Base-by-base conservation (phyloP, 2,888 invertebrate genomes). In the Pimpla rufipes region DNA sequence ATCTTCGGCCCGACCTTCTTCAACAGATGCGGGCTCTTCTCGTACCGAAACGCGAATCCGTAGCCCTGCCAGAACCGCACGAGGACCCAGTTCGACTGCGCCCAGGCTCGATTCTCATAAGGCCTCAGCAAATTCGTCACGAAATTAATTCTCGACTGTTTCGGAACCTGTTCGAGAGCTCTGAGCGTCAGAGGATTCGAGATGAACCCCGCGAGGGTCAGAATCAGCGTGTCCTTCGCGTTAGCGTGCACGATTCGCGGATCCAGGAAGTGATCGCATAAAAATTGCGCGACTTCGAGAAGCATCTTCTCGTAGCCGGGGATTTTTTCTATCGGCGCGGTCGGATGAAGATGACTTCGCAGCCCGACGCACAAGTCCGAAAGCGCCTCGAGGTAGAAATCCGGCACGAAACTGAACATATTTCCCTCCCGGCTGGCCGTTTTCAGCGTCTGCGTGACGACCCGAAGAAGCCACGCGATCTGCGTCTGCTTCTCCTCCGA, bases 21-120 rank as follows among this genome's bases (percentile, higher is more conserved):
- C 10, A 90, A 89, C 13, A 94, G 89, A 88, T 95, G 94, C 0
- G 95, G 94, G 59, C 95, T 94, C 79, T 94, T 94, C 2, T 94
- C 94, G 86, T 95, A 95, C 7, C 96, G 95, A 92, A 96, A 97
- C 0, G 96, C 97, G 91, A 96, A 97, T 0, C 97, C 97, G 85
- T 96, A 94, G 0, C 97, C 97, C 90, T 97, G 96, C 97, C 97
- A 97, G 90, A 97, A 96, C 71, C 97, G 94, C 18, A 97, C 95
- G 50, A 97, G 94, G 84, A 97, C 95, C 97, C 97, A 97, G 93
- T 97, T 97, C 68, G 96, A 97, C 89, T 97, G 97, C 16, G 97
- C 97, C 96, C 96, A 96, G 1, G 97, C 96, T 45, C 97, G 94
- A 92, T 97, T 97, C 92, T 97, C 97, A 90, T 97, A 97, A 0